A percentile compares a stretch with the other conserved stretches of the same genome.
Evolutionary conservation across 2,797 vertebrate genomes (phyloP).

Genomic region (Cossypha dichroa): DNA sequence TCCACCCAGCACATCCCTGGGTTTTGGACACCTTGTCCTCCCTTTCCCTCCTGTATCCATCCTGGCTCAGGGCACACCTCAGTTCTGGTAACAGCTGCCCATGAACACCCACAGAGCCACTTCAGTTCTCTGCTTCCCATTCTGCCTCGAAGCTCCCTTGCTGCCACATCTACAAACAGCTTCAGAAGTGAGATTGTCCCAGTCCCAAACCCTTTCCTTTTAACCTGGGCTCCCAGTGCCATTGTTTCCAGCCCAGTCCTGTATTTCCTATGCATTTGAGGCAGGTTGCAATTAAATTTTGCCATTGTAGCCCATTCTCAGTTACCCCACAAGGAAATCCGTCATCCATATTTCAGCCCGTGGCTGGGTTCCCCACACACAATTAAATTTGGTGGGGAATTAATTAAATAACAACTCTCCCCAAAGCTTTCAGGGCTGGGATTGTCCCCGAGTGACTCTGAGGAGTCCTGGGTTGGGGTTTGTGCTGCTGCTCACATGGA

Average conservation of each 20-base stretch:
- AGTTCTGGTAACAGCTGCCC: neutral
- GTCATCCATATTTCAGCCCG: neutral
- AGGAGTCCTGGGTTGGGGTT: neutral
- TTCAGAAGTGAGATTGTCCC: neutral
- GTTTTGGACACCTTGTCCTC: neutral
- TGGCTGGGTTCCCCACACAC: rapidly evolving
- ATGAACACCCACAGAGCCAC: neutral
- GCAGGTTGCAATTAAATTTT: neutral
- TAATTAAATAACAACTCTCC: neutral
- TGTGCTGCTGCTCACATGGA: neutral
- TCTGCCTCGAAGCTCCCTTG: neutral
- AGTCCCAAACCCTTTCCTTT: neutral
- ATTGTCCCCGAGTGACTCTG: neutral
- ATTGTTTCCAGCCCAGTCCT: neutral
- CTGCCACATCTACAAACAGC: neutral
- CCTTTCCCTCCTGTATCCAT: neutral
- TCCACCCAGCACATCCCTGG: neutral
- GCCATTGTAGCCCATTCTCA: neutral
- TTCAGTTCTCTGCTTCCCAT: neutral
- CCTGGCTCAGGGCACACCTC: neutral
- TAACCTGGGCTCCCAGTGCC: neutral
- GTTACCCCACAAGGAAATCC: neutral
- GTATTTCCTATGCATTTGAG: neutral
- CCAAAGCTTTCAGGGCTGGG: neutral
- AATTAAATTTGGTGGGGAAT: neutral